A percentile compares a stretch with the other conserved stretches of the same genome.
Conservation (phyloP, 2,888 invertebrate species). For the Dryobotodes eremita region DNA sequence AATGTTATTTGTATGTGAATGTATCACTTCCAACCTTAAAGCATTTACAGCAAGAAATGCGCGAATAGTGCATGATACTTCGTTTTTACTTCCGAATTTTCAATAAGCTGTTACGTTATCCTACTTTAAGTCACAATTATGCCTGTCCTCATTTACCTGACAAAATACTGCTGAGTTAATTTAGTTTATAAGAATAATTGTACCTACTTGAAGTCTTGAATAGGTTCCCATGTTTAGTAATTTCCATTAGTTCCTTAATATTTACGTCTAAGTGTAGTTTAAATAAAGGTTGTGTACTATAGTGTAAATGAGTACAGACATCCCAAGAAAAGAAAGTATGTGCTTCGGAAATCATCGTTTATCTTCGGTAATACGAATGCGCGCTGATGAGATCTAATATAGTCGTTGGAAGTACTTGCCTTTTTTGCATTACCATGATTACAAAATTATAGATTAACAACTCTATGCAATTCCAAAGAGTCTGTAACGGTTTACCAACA, state of each 20-base stretch:
- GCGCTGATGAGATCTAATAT: background rate
- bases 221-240: slow-evolving; percentile 28
- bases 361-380: background rate
- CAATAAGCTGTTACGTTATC: slow-evolving; percentile 33
- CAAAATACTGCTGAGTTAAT: slow-evolving; percentile 39
- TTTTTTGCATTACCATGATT: background rate
- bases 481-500: too few relatives aligned
- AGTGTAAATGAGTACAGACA: slow-evolving; percentile 32
- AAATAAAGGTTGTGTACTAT: slow-evolving; percentile 67
- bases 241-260: slow-evolving; percentile 55
- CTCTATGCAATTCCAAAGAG: background rate
- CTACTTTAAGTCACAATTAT: slow-evolving; percentile 32
- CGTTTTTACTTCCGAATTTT: slow-evolving; percentile 23
- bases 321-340: background rate
- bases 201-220: slow-evolving; percentile 32
- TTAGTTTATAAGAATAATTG: slow-evolving; percentile 33
- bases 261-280: slow-evolving; percentile 55
- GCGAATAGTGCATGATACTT: slow-evolving; percentile 1
- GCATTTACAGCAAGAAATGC: slow-evolving; percentile 13
- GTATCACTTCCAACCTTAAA: slow-evolving; percentile 29
- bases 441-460: background rate
- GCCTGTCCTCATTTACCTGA: slow-evolving; percentile 25
- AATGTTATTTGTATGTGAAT: slow-evolving; percentile 56
- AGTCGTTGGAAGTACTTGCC: background rate
- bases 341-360: background rate